phyloP scores from a whole-genome alignment of 2,113 vertebrate genomes.

The Chrysochloris asiatica region DNA sequence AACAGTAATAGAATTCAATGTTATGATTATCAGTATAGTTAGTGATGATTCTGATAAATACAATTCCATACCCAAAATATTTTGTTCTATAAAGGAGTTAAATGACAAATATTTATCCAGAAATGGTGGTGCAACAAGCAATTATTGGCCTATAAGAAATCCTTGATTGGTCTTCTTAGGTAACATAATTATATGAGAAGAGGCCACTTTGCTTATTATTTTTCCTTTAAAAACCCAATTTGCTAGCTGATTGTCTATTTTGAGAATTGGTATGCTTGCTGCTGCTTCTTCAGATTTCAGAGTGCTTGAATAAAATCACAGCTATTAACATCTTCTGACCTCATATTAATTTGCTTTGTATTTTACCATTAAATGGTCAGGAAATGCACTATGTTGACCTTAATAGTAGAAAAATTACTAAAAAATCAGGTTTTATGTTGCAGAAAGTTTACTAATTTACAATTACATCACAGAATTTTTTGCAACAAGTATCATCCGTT shows the following conservation, averaged over 20 bases:
- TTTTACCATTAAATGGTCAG: neutral
- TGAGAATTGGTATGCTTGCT: neutral
- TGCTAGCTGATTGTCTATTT: neutral
- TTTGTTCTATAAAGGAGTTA: neutral
- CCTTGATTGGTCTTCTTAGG: neutral
- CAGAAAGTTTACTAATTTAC: neutral
- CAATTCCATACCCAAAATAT: neutral
- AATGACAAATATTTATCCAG: neutral
- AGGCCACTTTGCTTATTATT: neutral
- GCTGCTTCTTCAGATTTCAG: neutral
- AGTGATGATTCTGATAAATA: neutral
- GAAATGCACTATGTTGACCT: neutral
- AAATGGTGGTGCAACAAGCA: neutral
- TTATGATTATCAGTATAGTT: neutral
- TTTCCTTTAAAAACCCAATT: neutral
- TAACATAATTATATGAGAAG: neutral
- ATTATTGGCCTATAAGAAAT: neutral
- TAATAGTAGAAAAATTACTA: neutral
- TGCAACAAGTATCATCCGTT: neutral
- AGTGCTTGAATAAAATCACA: neutral
- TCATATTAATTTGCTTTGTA: neutral
- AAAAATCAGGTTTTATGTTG: neutral
- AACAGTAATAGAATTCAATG: neutral
- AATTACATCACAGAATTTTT: neutral
- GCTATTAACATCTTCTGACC: neutral